Conservation (phyloP, 2,888 invertebrate genomes). For the Chymomyza amoena region DNA sequence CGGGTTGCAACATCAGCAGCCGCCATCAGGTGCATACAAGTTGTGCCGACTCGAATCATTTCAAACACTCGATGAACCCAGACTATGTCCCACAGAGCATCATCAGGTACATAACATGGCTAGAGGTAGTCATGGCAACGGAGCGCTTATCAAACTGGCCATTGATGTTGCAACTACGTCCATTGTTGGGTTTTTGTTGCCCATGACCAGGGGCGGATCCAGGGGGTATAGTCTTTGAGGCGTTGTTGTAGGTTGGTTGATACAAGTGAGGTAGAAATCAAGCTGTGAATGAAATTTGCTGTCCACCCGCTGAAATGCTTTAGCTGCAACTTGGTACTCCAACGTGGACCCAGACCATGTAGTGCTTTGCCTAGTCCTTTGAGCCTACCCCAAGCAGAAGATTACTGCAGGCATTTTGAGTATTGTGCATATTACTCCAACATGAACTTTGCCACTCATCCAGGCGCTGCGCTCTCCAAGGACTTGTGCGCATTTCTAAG, state of each 20-base stretch:
- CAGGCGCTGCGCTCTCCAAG: not conserved
- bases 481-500: not conserved
- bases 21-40: slow-evolving; percentile 36
- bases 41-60: slow-evolving; percentile 33
- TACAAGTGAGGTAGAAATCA: not conserved
- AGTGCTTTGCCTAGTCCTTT: not conserved
- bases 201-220: slow-evolving; percentile 1
- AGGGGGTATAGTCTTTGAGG: too few species aligned
- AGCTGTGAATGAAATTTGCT: too few species aligned
- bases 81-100: not conserved
- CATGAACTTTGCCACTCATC: not conserved
- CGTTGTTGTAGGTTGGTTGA: too few species aligned
- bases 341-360: not conserved
- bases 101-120: not conserved
- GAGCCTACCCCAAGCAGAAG: not conserved
- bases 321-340: not conserved
- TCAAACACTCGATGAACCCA: slow-evolving; percentile 5
- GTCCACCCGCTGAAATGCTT: not conserved
- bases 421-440: not conserved
- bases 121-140: not conserved
- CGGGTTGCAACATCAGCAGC: slow-evolving; percentile 14
- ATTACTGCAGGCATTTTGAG: not conserved
- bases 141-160: not conserved
- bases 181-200: slow-evolving; percentile 11
- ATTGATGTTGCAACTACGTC: slow-evolving; percentile 33